A percentile compares a stretch with the other conserved stretches of the same genome.
Evolutionary conservation across 2,797 vertebrate species (phyloP).

Genomic region (Phalloptychus januarius): DNA sequence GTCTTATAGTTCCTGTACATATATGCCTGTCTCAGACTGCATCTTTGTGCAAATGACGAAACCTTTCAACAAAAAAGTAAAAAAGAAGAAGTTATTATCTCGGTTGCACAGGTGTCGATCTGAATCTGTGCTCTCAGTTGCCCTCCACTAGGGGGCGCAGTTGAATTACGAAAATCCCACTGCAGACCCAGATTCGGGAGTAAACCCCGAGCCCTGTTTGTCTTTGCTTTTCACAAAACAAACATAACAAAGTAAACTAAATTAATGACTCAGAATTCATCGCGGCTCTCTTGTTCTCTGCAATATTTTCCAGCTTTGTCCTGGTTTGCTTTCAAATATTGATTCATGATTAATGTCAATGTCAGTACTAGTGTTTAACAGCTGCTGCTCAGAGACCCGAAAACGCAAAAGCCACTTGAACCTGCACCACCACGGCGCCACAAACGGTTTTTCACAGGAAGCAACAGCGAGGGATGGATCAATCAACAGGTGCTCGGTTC

Average conservation of each 20-base stretch:
- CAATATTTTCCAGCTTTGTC: background rate
- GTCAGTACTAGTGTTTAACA: no score
- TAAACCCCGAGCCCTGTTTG: background rate
- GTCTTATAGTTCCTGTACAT: background rate
- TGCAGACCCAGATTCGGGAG: background rate
- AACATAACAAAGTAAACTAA: background rate
- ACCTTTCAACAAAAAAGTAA: background rate
- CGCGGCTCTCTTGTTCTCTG: background rate
- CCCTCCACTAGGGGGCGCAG: constrained; percentile 2
- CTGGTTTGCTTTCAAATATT: background rate
- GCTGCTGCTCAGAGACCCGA: background rate
- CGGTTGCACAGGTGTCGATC: background rate
- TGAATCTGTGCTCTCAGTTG: background rate
- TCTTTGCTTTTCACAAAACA: background rate
- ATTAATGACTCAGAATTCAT: background rate
- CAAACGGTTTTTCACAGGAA: constrained; percentile 23
- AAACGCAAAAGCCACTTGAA: background rate
- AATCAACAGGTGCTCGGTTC: constrained; percentile 16
- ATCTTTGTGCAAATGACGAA: background rate
- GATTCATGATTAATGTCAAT: background rate
- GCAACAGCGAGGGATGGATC: constrained; percentile 13
- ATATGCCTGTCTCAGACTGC: background rate
- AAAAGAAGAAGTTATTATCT: no score
- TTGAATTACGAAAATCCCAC: background rate
- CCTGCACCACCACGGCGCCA: no score